Percentiles rank a stretch among this genome's conserved stretches.
Evolutionary conservation across 2,888 invertebrate genomes (phyloP).

Genomic region (Drosophila atripex): DNA sequence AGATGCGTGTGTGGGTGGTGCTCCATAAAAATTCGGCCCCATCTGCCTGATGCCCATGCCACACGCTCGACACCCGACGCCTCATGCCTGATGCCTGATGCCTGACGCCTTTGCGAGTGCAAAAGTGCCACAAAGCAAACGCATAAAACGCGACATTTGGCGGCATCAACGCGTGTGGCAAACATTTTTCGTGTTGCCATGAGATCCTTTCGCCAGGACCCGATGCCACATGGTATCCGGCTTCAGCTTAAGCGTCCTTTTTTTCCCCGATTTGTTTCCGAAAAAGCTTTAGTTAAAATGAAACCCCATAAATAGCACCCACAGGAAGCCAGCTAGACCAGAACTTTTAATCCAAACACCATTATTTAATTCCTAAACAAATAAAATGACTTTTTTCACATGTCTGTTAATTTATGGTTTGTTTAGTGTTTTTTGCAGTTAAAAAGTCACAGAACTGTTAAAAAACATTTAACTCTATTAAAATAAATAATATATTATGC

Average conservation of each 20-base stretch:
- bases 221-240: constrained; percentile 29
- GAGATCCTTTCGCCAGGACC: background rate
- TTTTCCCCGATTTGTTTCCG: background rate
- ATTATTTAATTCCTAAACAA: constrained; percentile 2
- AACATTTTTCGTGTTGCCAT: constrained; percentile 21
- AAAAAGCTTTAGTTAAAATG: constrained; percentile 20
- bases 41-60: constrained; percentile 20
- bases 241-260: constrained; percentile 19
- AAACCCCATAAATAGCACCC: constrained; percentile 16
- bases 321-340: constrained; percentile 1
- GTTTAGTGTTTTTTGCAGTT: background rate
- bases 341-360: constrained; percentile 2
- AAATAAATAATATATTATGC: background rate
- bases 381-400: background rate
- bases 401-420: constrained; percentile 1
- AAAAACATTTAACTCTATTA: constrained; percentile 1
- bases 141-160: constrained; percentile 34
- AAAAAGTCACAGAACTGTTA: background rate
- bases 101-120: constrained; percentile 6
- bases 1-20: constrained; percentile 12
- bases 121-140: constrained; percentile 45
- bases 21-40: constrained; percentile 40
- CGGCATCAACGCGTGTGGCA: constrained; percentile 19
- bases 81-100: no score
- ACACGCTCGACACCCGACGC: background rate